These are phyloP conservation scores for Peribatodes rhomboidaria DNA, from an alignment of 2,888 invertebrate genomes.

Conservation along the genomic window DNA sequence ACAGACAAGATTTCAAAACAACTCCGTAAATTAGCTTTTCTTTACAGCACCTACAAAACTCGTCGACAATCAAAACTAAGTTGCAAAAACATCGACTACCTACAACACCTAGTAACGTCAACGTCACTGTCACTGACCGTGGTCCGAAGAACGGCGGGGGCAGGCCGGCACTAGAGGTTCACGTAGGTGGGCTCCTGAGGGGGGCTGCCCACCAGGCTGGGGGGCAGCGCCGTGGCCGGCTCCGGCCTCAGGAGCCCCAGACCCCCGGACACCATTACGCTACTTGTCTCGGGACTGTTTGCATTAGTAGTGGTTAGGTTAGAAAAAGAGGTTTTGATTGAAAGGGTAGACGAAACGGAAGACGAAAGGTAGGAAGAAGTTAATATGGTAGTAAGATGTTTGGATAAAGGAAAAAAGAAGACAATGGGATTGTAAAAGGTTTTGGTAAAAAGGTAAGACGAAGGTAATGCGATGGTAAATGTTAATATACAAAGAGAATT, in stretches of 20 bases:
- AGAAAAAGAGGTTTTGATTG: too few species aligned
- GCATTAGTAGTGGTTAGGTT: conserved; percentile 9
- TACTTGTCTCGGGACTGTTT: conserved; percentile 85
- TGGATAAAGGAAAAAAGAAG: neutral
- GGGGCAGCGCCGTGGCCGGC: conserved; percentile 82
- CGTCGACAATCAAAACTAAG: conserved; percentile 3
- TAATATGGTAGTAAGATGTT: neutral
- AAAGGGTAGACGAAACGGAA: too few species aligned
- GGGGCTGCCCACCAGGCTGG: conserved; percentile 85
- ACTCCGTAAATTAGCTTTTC: conserved; percentile 1
- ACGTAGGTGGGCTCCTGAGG: conserved; percentile 97
- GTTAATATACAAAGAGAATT: neutral
- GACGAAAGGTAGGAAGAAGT: conserved; percentile 1
- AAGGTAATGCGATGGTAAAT: neutral
- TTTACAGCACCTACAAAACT: conserved; percentile 6
- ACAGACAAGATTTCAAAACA: neutral
- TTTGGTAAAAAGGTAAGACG: too few species aligned
- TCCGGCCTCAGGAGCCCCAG: conserved; percentile 84
- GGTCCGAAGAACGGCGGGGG: conserved; percentile 72
- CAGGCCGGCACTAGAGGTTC: conserved; percentile 93
- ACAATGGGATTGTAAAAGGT: too few species aligned
- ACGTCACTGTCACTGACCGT: conserved; percentile 72
- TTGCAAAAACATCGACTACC: conserved; percentile 26
- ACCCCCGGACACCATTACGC: conserved; percentile 84
- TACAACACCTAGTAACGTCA: conserved; percentile 39